Percentiles rank a stretch among this genome's conserved stretches.
Conservation (phyloP, 2,113 vertebrate species). For the Montifringilla adamsi region DNA sequence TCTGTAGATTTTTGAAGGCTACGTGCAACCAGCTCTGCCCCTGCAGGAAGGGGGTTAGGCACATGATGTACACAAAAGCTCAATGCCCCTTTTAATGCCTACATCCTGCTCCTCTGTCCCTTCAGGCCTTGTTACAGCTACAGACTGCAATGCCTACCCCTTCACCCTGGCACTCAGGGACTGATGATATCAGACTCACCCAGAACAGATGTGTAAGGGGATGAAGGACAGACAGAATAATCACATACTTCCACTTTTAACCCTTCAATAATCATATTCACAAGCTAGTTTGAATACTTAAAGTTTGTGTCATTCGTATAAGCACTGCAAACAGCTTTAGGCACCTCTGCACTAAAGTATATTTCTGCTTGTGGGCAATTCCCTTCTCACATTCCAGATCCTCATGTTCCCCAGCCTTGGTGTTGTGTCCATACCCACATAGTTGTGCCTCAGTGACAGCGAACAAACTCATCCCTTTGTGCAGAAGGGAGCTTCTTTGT, state of each 20-base stretch:
- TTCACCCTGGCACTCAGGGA: neutral
- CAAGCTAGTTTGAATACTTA: neutral
- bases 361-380: neutral
- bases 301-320: neutral
- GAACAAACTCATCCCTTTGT: neutral
- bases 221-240: neutral
- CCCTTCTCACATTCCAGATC: neutral
- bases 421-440: neutral
- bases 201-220: neutral
- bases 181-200: neutral
- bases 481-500: neutral
- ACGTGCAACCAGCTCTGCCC: neutral
- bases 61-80: neutral
- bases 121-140: neutral
- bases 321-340: neutral
- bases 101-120: neutral
- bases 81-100: neutral
- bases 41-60: neutral
- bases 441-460: neutral
- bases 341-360: neutral
- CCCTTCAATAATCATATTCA: neutral
- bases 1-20: neutral
- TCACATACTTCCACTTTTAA: neutral
- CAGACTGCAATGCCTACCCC: neutral
- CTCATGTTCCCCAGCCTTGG: neutral